phyloP scores from a whole-genome alignment of 2,113 vertebrate genomes.

The Brachyhypopomus occidentalis region DNA sequence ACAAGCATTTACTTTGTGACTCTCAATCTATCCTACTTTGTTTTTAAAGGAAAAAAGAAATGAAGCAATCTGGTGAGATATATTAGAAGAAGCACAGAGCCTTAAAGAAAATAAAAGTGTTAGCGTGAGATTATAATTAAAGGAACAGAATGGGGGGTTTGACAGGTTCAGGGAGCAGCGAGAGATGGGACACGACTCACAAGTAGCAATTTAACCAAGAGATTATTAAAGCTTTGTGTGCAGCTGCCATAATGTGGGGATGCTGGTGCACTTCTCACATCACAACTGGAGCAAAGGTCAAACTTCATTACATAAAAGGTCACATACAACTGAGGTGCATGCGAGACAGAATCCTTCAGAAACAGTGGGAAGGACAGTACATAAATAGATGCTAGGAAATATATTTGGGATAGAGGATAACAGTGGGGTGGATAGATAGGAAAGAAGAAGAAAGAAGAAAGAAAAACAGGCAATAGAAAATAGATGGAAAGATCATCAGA shows the following conservation, averaged over 20 bases:
- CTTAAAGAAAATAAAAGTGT: background rate
- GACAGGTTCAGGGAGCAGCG: constrained; percentile 18
- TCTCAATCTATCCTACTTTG: too few relatives aligned
- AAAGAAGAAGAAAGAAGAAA: background rate
- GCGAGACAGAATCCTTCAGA: too few relatives aligned
- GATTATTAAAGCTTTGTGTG: background rate
- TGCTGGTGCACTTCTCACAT: background rate
- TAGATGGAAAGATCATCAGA: constrained; percentile 11
- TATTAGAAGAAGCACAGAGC: background rate
- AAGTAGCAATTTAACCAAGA: constrained; percentile 36
- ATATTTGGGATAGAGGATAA: too few relatives aligned
- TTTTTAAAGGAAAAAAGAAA: background rate
- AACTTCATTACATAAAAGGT: too few relatives aligned
- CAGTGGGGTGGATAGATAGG: background rate
- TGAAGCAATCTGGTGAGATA: background rate
- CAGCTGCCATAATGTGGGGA: constrained; percentile 25
- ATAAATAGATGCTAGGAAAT: too few relatives aligned
- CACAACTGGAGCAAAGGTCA: too few relatives aligned
- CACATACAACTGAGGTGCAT: too few relatives aligned
- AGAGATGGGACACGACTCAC: constrained; percentile 42
- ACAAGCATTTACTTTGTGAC: background rate
- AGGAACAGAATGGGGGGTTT: constrained; percentile 16
- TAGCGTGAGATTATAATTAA: background rate
- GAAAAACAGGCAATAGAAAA: background rate
- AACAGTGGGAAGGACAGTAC: too few relatives aligned